Evolutionary conservation across 2,797 vertebrate species (phyloP), one percentile per base, ranked within the genome.

Genomic region (Sitta carolinensis): DNA sequence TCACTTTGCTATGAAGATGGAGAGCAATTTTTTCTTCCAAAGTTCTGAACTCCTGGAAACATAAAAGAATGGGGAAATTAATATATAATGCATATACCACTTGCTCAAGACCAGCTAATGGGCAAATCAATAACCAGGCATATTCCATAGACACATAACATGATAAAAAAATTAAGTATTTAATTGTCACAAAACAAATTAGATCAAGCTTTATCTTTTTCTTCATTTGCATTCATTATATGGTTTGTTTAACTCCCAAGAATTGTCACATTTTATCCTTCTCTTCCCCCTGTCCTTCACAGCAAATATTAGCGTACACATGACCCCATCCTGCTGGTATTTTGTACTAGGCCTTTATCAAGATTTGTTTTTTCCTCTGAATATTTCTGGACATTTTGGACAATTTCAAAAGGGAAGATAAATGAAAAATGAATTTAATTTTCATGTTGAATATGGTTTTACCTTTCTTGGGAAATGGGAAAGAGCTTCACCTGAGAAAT

Each of bases 61-160:
- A 88, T 70, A 70, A 94, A 91, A 90, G 54, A 85, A 72, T 76
- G 29, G 55, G 36, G 59, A 83, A 83, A 54, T 54, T 36, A 95
- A 82, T 90, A 90, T 74, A 84, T 84, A 87, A 91, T 79, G 29
- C 22, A 73, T 72, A 48, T 23, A 11, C 26, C 63, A 38, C 72
- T 70, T 95, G 64, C 54, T 86, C 89, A 93, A 93, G 84, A 45
- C 27, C 32, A 84, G 48, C 47, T 94, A 83, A 68, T 14, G 64
- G 86, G 67, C 50, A 89, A 92, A 95, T 91, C 76, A 94, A 40
- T 57, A 91, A 55, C 32, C 2, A 5, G 30, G 66, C 29, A 85
- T 36, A 82, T 64, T 74, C 64, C 43, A 21, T 40, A 96, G 81
- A 59, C 29, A 45, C 32, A 34, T 9, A 68, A 21, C 61, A 72